These are phyloP conservation scores for Ephestia elutella DNA, from an alignment of 1,140 invertebrate species.

Conservation along the genomic window DNA sequence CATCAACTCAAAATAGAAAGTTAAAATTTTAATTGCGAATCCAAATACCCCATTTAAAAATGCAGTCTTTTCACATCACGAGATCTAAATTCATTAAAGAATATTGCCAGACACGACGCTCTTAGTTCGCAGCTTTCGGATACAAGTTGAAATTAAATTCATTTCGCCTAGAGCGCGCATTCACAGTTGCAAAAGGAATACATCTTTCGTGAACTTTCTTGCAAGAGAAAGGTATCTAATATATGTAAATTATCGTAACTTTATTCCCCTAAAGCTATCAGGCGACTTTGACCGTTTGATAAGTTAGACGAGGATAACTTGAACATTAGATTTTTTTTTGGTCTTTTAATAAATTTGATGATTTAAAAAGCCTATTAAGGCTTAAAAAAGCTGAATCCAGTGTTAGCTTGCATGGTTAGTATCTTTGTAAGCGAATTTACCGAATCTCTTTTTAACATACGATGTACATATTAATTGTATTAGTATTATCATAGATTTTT, in stretches of 20 bases:
- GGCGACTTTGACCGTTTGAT: constrained; percentile 64
- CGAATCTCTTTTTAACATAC: too few species aligned
- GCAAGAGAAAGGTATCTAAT: constrained; percentile 52
- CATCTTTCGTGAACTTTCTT: constrained; percentile 36
- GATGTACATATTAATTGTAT: too few species aligned
- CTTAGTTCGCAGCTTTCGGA: not conserved
- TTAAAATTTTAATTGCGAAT: not conserved
- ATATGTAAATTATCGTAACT: constrained; percentile 64
- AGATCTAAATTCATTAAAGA: constrained; percentile 8
- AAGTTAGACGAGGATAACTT: constrained; percentile 29
- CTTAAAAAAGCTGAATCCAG: too few species aligned
- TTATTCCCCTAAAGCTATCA: constrained; percentile 58
- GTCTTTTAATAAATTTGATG: not conserved
- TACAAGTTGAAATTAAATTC: constrained; percentile 10
- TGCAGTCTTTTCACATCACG: not conserved
- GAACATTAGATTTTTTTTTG: not conserved
- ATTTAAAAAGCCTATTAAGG: not conserved
- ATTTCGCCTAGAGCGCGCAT: not conserved
- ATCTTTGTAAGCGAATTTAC: too few species aligned
- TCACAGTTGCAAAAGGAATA: constrained; percentile 17
- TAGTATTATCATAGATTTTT: too few species aligned
- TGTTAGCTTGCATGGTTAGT: too few species aligned
- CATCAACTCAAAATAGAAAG: not conserved
- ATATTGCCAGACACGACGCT: not conserved
- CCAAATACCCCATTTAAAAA: not conserved